Evolutionary conservation across 2,113 vertebrate genomes (phyloP).

Genomic region (Oreamnos americanus): DNA sequence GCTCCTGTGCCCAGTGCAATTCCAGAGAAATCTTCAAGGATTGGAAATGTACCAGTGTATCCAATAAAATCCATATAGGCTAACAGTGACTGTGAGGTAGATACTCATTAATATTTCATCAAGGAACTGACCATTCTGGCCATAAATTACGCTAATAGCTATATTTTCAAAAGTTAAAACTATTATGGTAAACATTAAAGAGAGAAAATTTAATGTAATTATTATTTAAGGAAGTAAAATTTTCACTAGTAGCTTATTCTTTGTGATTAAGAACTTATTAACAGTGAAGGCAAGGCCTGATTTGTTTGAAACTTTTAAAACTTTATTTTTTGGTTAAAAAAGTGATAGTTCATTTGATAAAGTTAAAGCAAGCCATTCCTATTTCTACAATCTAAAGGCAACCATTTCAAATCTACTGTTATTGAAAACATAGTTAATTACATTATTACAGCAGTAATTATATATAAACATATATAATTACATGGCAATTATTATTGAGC

Average conservation of each 20-base stretch:
- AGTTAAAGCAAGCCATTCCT: not conserved
- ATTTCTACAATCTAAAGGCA: not conserved
- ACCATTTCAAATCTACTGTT: not conserved
- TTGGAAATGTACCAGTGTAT: not conserved
- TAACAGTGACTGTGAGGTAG: not conserved
- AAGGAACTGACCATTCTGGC: not conserved
- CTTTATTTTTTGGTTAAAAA: not conserved
- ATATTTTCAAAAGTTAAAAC: not conserved
- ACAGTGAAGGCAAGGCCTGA: not conserved
- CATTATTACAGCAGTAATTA: not conserved
- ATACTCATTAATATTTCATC: not conserved
- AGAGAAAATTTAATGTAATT: not conserved
- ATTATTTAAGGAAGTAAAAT: not conserved
- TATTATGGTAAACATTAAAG: not conserved
- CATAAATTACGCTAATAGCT: not conserved
- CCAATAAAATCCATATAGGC: not conserved
- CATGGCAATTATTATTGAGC: not conserved
- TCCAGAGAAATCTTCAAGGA: not conserved
- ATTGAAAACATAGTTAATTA: not conserved
- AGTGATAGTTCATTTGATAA: not conserved
- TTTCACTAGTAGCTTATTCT: not conserved
- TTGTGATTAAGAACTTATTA: conserved; percentile 31
- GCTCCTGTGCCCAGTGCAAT: not conserved
- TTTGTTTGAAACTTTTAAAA: not conserved
- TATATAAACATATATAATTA: not conserved